phyloP scores from a whole-genome alignment of 2,888 invertebrate genomes.

The Cheilosia grossa region DNA sequence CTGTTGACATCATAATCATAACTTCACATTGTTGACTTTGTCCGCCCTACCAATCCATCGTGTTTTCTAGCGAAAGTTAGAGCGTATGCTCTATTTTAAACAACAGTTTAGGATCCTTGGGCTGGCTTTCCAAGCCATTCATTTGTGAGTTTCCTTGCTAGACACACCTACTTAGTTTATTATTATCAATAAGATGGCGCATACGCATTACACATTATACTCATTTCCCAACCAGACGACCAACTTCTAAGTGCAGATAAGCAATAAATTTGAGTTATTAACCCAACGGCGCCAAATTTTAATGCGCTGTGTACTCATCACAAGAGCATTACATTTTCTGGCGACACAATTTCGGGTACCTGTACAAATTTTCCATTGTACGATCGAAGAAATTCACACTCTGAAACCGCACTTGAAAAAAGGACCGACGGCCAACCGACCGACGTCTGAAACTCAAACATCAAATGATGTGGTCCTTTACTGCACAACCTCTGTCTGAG shows the following conservation, averaged over 20 bases:
- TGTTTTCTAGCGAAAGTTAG: too few species aligned
- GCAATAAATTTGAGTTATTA: conserved; percentile 63
- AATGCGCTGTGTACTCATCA: conserved; percentile 26
- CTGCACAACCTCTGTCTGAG: conserved; percentile 52
- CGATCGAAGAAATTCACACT: conserved; percentile 61
- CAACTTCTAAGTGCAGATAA: conserved; percentile 15
- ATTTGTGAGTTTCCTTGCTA: too few species aligned
- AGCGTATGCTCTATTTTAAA: too few species aligned
- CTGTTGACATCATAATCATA: too few species aligned
- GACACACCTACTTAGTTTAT: too few species aligned
- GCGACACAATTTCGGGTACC: conserved; percentile 63
- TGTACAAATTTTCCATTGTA: conserved; percentile 37
- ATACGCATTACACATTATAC: too few species aligned
- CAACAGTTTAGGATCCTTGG: too few species aligned
- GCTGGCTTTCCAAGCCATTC: too few species aligned
- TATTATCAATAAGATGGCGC: too few species aligned
- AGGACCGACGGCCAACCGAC: conserved; percentile 4
- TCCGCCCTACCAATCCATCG: too few species aligned
- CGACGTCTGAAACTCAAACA: conserved; percentile 44
- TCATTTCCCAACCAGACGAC: neutral
- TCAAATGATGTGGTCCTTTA: conserved; percentile 41
- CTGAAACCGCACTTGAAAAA: conserved; percentile 68
- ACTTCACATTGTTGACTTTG: too few species aligned
- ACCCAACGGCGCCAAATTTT: conserved; percentile 57
- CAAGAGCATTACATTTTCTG: conserved; percentile 46